Base-by-base conservation (phyloP, 2,113 vertebrate genomes). In the Thalassoma bifasciatum region DNA sequence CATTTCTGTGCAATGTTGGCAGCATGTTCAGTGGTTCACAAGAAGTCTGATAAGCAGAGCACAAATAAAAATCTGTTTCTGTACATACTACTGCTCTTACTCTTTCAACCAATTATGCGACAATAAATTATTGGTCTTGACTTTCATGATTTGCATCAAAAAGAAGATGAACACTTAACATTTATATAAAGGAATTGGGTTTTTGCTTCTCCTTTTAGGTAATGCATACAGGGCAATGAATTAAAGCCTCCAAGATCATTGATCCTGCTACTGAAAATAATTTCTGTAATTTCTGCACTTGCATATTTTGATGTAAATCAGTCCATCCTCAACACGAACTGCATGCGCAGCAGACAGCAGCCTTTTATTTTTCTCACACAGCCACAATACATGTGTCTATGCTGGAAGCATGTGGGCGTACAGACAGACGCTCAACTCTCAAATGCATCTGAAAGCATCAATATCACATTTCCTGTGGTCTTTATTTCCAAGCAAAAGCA, bases 401-500 rank as follows among this genome's bases (percentile, higher is more conserved):
- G 79, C 77, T 81, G 56, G 71, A 91, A 67, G 82, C 56, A 89
- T 83, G 93, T 94, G 93, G 93, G 92, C 75, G 92, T 93, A 83
- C 26, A 92, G 84, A 85, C 79, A 82, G 50, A 44, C 66, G 51
- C 83, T 83, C 76, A 36, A 82, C 75, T 92, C 79, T 84, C 88
- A 91, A 90, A 87, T 87, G 85, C 88, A 88, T 87, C 89, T 88
- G 79, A 92, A 90, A 92, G 85, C 91, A 91, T 91, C 90, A 92
- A 93, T 90, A 92, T 93, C 90, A 92, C 88, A 91, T 93, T 94
- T 94, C 93, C 92, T 94, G 93, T 94, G 89, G 88, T 91, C 91
- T 91, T 92, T 81, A 86, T 91, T 92, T 94, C 79, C 84, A 80
- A 81, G 76, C 66, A 86, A 86, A 89, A 82, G 62, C 12, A 37